Percentiles rank a stretch among this genome's conserved stretches.
These are phyloP conservation scores for Scleropages formosus DNA, from an alignment of 2,797 vertebrate species.

Conservation along the genomic window DNA sequence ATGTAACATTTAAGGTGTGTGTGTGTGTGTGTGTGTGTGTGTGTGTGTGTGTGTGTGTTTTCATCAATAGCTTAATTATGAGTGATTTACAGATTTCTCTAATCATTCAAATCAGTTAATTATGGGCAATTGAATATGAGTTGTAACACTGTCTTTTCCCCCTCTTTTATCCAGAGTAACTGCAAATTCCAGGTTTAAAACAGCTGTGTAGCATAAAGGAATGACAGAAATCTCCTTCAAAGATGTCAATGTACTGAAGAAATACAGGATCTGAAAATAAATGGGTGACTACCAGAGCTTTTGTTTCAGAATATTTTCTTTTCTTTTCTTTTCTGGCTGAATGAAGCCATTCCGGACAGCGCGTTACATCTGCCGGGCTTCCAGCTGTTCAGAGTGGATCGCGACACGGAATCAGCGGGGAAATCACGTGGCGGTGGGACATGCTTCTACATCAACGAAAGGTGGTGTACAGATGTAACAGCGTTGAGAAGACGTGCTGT, in stretches of 20 bases:
- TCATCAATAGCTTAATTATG: no score
- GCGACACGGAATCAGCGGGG: no score
- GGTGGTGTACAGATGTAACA: no score
- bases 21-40: not conserved
- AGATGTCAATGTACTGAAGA: constrained; percentile 5
- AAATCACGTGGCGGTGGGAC: no score
- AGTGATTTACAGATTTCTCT: no score
- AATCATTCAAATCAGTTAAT: no score
- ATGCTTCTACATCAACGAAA: no score
- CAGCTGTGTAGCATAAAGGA: constrained; percentile 10
- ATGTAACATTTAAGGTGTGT: not conserved
- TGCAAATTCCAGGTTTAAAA: constrained; percentile 16
- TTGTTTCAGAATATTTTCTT: constrained; percentile 14
- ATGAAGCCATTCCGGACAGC: no score
- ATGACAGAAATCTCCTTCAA: constrained; percentile 8
- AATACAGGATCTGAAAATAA: constrained; percentile 23
- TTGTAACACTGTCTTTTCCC: not conserved
- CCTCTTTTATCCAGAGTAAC: constrained; percentile 19
- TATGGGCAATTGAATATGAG: not conserved
- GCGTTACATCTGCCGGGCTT: no score
- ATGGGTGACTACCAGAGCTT: not conserved
- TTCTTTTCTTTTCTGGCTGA: no score
- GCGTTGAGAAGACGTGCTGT: no score
- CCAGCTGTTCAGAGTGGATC: no score
- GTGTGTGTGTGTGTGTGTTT: not conserved